Base-by-base conservation (phyloP, 1,140 invertebrate species). In the Mercenaria mercenaria region DNA sequence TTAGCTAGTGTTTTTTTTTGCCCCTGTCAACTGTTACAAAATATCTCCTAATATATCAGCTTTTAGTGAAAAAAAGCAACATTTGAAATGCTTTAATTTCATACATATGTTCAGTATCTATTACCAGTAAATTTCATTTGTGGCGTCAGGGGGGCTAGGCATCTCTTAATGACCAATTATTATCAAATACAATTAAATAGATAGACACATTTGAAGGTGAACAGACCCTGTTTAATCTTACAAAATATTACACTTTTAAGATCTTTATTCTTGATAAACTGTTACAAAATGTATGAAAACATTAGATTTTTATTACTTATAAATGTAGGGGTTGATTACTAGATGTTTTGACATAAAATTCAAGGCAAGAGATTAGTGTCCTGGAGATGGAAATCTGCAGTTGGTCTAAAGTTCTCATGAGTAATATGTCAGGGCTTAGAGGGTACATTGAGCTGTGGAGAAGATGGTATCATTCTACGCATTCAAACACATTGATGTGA, bases 181-280 rank as follows among this genome's bases (percentile, higher is more conserved):
- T 32, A 72, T 72, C 34, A 39, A 72, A 37, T n/a, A 18, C 15
- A 72, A 72, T 72, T 72, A 72, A 72, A 72, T 29, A 39, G 34
- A 72, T 72, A 72, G 6, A 72, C 37, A 72, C 0, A 6, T 72
- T 39, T 72, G 67, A 72, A 20, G 67, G 37, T 72, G 67, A 8
- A 39, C 32, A 39, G 67, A 37, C 32, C 26, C 26, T 34, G 26
- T 67, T 8, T 67, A 39, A 39, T 39, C 32, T 39, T 4, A 23
- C 29, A 18, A 41, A 39, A 72, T 18, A 72, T 72, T 72, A 39
- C n/a, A 72, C 15, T 20, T 72, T 29, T 20, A 29, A 39, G 67
- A 72, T 72, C 1, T 4, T 72, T 15, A 37, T 8, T 39, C 8
- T 3, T 39, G 67, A 72, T 72, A 72, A 72, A 39, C 6, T 72